Evolutionary conservation across 2,113 vertebrate species (phyloP).

Genomic region (Machaerirhynchus nigripectus): DNA sequence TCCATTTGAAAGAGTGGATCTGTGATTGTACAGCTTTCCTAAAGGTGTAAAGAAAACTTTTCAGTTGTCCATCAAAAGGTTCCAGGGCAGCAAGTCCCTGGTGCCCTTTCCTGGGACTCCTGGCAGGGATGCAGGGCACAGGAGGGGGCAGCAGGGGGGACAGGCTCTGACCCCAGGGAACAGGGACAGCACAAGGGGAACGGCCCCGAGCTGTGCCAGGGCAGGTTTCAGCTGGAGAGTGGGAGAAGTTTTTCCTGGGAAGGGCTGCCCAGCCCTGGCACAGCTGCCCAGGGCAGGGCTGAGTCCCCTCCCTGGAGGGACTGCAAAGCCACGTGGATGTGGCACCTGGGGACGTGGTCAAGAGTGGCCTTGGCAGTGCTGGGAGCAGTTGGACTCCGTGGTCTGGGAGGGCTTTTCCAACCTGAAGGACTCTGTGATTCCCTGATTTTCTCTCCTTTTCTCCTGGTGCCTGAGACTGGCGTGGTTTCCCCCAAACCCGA

Average conservation of each 20-base stretch:
- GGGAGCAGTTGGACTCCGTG: accelerated
- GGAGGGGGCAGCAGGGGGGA: not conserved
- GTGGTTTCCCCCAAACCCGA: not conserved
- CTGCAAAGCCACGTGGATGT: accelerated
- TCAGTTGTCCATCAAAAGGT: not conserved
- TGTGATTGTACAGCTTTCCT: not conserved
- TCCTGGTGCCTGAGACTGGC: too few relatives aligned
- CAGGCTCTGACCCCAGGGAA: not conserved
- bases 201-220: accelerated
- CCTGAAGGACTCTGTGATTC: accelerated
- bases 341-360: accelerated
- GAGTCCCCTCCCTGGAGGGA: not conserved
- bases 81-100: not conserved
- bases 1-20: not conserved
- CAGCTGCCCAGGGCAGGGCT: not conserved
- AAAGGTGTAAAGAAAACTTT: not conserved
- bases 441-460: not conserved
- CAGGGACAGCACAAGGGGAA: not conserved
- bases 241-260: not conserved
- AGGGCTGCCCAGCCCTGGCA: not conserved
- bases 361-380: not conserved
- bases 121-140: not conserved
- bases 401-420: not conserved
- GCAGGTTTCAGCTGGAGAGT: accelerated
- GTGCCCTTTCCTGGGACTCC: not conserved